Evolutionary conservation across 2,113 vertebrate genomes (phyloP).

Genomic region (Toxostoma redivivum): DNA sequence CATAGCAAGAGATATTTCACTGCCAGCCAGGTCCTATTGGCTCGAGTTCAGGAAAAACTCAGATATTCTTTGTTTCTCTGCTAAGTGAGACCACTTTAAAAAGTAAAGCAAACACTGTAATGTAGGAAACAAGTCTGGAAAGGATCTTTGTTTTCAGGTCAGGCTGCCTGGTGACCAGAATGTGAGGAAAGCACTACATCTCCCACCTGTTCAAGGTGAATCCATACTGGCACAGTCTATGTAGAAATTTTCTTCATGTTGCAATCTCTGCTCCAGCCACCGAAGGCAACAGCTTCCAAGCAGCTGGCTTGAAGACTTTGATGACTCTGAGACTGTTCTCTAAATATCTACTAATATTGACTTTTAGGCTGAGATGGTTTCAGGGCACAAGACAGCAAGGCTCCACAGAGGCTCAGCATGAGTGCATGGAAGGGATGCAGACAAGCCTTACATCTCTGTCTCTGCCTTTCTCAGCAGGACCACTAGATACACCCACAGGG

Average conservation of each 20-base stretch:
- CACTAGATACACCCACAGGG: neutral
- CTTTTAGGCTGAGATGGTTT: neutral
- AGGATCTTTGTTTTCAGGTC: neutral
- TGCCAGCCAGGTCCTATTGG: neutral
- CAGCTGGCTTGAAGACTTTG: neutral
- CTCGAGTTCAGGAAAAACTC: neutral
- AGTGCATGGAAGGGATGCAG: neutral
- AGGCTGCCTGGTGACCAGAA: neutral
- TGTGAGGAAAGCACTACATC: neutral
- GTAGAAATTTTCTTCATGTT: neutral
- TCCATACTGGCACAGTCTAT: neutral
- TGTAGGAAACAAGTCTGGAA: neutral
- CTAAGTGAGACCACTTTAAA: neutral
- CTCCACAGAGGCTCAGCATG: neutral
- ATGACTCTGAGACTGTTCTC: neutral
- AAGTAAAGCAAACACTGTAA: neutral
- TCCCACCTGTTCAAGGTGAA: neutral
- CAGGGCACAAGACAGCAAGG: neutral
- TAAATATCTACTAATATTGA: neutral
- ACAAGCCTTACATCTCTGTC: neutral
- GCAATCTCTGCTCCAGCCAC: neutral
- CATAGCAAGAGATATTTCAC: neutral
- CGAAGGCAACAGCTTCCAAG: neutral
- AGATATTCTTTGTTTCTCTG: neutral
- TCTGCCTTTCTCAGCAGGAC: neutral